Evolutionary conservation across 2,113 vertebrate species (phyloP), one percentile per base, ranked within the genome.

Genomic region (Bucco capensis): DNA sequence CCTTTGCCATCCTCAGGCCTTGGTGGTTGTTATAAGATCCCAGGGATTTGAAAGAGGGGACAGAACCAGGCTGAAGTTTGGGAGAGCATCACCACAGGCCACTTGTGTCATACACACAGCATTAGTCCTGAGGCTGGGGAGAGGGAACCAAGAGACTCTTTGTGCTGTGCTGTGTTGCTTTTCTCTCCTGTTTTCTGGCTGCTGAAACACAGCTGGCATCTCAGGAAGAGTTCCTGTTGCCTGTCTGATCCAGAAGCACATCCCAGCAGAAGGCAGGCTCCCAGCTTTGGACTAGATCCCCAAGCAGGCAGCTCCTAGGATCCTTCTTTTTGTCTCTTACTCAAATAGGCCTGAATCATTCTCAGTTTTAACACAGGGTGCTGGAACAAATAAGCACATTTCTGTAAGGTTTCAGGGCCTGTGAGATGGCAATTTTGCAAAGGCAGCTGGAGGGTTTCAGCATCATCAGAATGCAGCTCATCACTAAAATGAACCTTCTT

Each of bases 311-410:
- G 77, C 54, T 87, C 35, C 84, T 85, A 93, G 88, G 95, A 72
- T 94, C 18, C 37, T 89, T 71, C 74, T 82, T 96, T 89, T 90
- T 89, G 74, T 88, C 60, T 91, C 24, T 58, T 95, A 93, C 85
- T 93, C 89, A 92, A 86, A 90, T 51, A 35, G 56, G 74, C 17
- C 50, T 73, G 77, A 90, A 79, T 66, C 60, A 66, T 82, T 70
- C n/a, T 14, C 40, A 58, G 87, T 85, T 93, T 90, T 84, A 82
- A 82, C 25, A 54, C 27, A 42, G 81, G 57, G 31, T 44, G 40
- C 44, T 74, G 53, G 61, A 90, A n/a, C n/a, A 81, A 93, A 72
- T 27, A 95, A 86, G 92, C 73, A 82, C 49, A 86, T 94, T 86
- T 93, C 42, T 57, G 46, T n/a, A 54, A 35, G 53, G 46, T 78